These are phyloP conservation scores for Schizopygopsis malacanthus DNA, from an alignment of 2,797 vertebrate genomes.

Conservation along the genomic window DNA sequence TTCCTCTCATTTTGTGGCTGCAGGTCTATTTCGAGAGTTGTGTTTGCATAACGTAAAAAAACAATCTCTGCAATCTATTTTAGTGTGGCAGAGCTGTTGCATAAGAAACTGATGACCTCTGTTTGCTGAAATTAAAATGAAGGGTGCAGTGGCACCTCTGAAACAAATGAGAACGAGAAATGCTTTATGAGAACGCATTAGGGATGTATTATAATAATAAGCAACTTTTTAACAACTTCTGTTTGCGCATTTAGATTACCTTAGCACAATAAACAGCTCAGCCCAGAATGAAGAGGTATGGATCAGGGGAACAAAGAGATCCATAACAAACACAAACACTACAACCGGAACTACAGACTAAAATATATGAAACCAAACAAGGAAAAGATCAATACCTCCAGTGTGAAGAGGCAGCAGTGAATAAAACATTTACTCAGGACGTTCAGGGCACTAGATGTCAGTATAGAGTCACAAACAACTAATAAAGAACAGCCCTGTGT, in stretches of 20 bases:
- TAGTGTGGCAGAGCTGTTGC: slow-evolving; percentile 62
- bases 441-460: background rate
- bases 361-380: background rate
- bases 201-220: background rate
- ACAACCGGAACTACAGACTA: background rate
- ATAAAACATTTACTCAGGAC: background rate
- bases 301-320: background rate
- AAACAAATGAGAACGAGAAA: background rate
- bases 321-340: background rate
- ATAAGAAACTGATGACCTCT: slow-evolving; percentile 72
- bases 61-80: slow-evolving; percentile 76
- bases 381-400: background rate
- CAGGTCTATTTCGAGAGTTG: slow-evolving; percentile 73
- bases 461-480: background rate
- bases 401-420: background rate
- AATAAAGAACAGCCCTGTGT: background rate
- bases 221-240: background rate
- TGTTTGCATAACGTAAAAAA: slow-evolving; percentile 70
- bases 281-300: background rate
- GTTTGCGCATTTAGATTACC: background rate
- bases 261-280: background rate
- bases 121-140: slow-evolving; percentile 68
- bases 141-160: slow-evolving; percentile 42
- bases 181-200: background rate
- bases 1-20: slow-evolving; percentile 36